Conservation (phyloP, 2,888 invertebrate genomes). For the Priapulus caudatus region DNA sequence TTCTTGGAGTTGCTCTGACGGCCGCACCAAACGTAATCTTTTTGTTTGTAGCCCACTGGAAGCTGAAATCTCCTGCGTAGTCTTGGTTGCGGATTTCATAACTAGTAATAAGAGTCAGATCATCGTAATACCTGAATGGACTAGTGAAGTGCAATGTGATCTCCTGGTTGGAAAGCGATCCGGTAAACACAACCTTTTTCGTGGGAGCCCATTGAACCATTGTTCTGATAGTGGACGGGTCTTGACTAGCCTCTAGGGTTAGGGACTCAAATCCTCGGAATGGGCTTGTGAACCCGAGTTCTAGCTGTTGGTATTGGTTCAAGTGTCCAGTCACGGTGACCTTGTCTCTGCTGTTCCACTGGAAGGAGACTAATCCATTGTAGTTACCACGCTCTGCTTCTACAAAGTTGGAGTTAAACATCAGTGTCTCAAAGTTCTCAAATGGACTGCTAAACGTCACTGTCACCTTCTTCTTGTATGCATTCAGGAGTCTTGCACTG, state of each 20-base stretch:
- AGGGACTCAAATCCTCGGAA: neutral
- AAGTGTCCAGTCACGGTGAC: neutral
- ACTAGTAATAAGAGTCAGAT: neutral
- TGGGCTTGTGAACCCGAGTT: neutral
- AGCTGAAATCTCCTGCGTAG: no score
- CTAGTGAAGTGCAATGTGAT: neutral
- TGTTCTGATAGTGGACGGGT: neutral
- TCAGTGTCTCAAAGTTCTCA: slow-evolving; percentile 1
- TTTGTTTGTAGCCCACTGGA: no score
- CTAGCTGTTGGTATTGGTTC: neutral
- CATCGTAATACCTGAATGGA: neutral
- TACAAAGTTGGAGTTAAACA: neutral
- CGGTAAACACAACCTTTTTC: neutral
- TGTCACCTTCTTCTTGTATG: neutral
- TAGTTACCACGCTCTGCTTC: neutral
- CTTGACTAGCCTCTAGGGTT: no score
- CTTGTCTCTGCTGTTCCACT: neutral
- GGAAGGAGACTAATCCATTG: neutral
- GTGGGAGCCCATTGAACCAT: neutral
- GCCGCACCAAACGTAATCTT: no score
- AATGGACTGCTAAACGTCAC: neutral
- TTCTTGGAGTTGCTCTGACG: no score
- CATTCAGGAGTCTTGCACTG: neutral
- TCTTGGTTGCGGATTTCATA: no score
- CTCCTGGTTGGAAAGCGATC: neutral